Evolutionary conservation across 2,888 invertebrate species (phyloP).

Genomic region (Hirtodrosophila confusa): DNA sequence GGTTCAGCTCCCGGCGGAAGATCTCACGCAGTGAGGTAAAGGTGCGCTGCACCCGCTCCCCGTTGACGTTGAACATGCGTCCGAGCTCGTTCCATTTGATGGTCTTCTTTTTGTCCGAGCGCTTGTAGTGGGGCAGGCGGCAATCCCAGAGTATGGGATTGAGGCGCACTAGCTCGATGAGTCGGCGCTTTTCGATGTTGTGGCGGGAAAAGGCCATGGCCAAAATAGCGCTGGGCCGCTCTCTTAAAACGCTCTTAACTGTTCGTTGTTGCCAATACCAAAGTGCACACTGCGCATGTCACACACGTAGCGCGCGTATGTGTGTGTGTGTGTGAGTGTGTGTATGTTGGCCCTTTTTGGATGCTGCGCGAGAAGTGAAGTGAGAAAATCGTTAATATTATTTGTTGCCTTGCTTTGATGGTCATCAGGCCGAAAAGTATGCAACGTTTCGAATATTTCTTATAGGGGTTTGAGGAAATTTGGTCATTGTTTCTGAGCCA

Average conservation of each 20-base stretch:
- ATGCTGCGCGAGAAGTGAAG: constrained; percentile 62
- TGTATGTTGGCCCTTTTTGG: constrained; percentile 51
- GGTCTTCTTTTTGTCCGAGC: constrained; percentile 83
- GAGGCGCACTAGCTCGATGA: constrained; percentile 82
- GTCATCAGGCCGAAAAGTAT: constrained; percentile 54
- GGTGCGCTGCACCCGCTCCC: constrained; percentile 82
- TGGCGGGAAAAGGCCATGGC: constrained; percentile 82
- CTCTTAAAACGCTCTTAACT: constrained; percentile 42
- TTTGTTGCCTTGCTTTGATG: constrained; percentile 39
- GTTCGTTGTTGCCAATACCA: constrained; percentile 56
- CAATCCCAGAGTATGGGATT: constrained; percentile 83
- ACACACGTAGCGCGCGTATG: constrained; percentile 25
- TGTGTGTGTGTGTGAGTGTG: constrained; percentile 26
- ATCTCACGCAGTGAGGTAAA: constrained; percentile 82
- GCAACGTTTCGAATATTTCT: constrained; percentile 44
- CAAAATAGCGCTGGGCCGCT: constrained; percentile 6
- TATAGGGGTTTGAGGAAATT: constrained; percentile 30
- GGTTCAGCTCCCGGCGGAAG: constrained; percentile 81
- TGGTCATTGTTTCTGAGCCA: constrained; percentile 23
- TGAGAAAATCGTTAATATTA: constrained; percentile 76
- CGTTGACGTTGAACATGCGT: constrained; percentile 81
- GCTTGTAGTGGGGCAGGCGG: constrained; percentile 82
- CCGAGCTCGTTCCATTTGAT: constrained; percentile 83
- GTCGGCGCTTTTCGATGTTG: constrained; percentile 83
- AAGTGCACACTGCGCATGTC: constrained; percentile 75